Conservation (phyloP, 64 coral and sea anemone species). For the Cladopsammia gracilis region DNA sequence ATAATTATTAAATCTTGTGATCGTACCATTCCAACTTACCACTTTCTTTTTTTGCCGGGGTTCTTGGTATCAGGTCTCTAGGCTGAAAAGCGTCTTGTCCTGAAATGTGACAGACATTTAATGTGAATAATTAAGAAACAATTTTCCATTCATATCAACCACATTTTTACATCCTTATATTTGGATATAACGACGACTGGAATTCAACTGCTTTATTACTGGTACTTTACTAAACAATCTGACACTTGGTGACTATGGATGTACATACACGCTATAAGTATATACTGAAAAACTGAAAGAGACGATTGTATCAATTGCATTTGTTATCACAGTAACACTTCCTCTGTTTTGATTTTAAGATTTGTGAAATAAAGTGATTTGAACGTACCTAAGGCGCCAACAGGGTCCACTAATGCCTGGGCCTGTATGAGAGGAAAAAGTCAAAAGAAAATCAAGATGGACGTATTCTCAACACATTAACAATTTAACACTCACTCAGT, state of each 20-base stretch:
- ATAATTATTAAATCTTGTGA: too few relatives aligned
- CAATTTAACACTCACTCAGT: too few relatives aligned
- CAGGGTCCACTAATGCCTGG: constrained; percentile 66
- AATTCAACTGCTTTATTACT: too few relatives aligned
- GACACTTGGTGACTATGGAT: too few relatives aligned
- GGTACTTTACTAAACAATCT: too few relatives aligned
- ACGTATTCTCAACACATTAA: too few relatives aligned
- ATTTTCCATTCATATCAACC: too few relatives aligned
- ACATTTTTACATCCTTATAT: too few relatives aligned
- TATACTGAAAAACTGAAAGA: too few relatives aligned
- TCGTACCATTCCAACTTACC: constrained; percentile 15
- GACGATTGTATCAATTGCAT: neutral
- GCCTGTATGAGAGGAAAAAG: neutral
- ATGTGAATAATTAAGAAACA: neutral
- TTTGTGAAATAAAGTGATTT: neutral
- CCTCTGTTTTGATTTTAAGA: neutral
- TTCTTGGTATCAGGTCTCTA: constrained; percentile 67
- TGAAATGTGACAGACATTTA: neutral
- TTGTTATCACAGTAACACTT: neutral
- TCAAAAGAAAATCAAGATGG: neutral
- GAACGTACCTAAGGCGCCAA: constrained; percentile 55
- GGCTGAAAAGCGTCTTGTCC: constrained; percentile 66
- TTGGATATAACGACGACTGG: too few relatives aligned
- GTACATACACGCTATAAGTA: too few relatives aligned
- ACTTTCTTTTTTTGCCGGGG: constrained; percentile 41